These are phyloP conservation scores for Nomada ruficornis DNA, from an alignment of 2,888 invertebrate genomes.

Conservation along the genomic window DNA sequence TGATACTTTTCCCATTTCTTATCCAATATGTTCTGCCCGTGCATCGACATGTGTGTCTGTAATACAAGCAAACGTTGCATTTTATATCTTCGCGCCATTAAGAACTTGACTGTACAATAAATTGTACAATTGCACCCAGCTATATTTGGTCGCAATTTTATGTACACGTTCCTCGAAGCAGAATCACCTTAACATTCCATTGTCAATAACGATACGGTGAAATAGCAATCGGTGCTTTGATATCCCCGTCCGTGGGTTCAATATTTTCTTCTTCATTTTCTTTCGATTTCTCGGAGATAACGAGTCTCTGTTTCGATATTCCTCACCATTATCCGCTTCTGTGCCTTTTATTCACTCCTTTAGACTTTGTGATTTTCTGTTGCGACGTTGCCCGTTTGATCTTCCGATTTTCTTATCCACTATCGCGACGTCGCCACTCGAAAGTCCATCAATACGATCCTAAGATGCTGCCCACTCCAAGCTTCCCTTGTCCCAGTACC, in stretches of 20 bases:
- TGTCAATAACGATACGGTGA: constrained; percentile 30
- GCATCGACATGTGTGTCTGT: background rate
- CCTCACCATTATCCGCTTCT: background rate
- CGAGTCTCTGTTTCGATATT: constrained; percentile 6
- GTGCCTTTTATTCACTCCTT: background rate
- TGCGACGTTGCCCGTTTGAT: constrained; percentile 34
- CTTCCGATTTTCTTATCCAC: constrained; percentile 44
- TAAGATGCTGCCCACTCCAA: constrained; percentile 32
- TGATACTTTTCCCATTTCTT: background rate
- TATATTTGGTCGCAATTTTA: background rate
- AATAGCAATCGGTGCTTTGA: constrained; percentile 27
- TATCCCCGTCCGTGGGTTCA: background rate
- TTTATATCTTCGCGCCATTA: background rate
- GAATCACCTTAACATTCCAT: constrained; percentile 10
- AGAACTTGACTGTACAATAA: background rate
- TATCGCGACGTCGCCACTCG: constrained; percentile 42
- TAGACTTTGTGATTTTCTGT: constrained; percentile 1
- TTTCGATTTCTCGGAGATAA: constrained; percentile 38
- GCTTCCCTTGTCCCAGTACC: constrained; percentile 44
- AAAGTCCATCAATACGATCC: constrained; percentile 62
- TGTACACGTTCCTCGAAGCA: constrained; percentile 1
- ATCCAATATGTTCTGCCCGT: background rate
- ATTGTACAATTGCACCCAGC: background rate
- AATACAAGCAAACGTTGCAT: background rate
- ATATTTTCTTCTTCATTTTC: background rate